Evolutionary conservation across 2,888 invertebrate genomes (phyloP).

Genomic region (Perizoma affinitatum): DNA sequence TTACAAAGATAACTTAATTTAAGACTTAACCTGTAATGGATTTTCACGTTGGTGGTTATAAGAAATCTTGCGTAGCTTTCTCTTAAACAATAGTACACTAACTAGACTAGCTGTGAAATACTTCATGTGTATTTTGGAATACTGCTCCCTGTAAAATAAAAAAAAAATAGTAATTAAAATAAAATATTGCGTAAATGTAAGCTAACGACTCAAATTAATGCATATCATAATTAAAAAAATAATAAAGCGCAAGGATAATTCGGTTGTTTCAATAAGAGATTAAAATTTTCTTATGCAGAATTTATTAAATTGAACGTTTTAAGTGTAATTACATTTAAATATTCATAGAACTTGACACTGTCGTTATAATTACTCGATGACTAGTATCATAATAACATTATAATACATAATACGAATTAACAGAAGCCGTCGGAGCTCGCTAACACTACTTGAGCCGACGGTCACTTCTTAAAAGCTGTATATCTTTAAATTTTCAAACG

Average conservation of each 20-base stretch:
- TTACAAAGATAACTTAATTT: slow-evolving; percentile 58
- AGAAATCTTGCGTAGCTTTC: slow-evolving; percentile 73
- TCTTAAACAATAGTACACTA: slow-evolving; percentile 67
- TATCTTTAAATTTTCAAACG: slow-evolving; percentile 28
- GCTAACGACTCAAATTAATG: not conserved
- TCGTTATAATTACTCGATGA: slow-evolving; percentile 79
- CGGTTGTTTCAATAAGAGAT: slow-evolving; percentile 65
- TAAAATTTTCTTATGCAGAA: slow-evolving; percentile 64
- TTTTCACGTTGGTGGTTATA: slow-evolving; percentile 67
- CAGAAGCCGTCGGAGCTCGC: slow-evolving; percentile 36
- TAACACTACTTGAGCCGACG: slow-evolving; percentile 37
- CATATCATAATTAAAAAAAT: slow-evolving; percentile 54
- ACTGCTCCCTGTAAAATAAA: slow-evolving; percentile 80
- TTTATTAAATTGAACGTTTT: slow-evolving; percentile 78
- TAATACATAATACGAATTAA: slow-evolving; percentile 52
- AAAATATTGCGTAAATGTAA: slow-evolving; percentile 55
- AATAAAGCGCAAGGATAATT: slow-evolving; percentile 23
- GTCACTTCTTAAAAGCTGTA: slow-evolving; percentile 28
- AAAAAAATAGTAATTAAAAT: slow-evolving; percentile 47
- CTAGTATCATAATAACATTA: slow-evolving; percentile 65
- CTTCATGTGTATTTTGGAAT: slow-evolving; percentile 83
- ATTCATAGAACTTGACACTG: slow-evolving; percentile 67
- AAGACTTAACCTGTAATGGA: slow-evolving; percentile 70
- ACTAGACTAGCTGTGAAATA: slow-evolving; percentile 72
- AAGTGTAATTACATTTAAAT: slow-evolving; percentile 76